A percentile compares a stretch with the other conserved stretches of the same genome.
Conservation (phyloP, 2,797 vertebrate species). For the Pelochelys cantorii region DNA sequence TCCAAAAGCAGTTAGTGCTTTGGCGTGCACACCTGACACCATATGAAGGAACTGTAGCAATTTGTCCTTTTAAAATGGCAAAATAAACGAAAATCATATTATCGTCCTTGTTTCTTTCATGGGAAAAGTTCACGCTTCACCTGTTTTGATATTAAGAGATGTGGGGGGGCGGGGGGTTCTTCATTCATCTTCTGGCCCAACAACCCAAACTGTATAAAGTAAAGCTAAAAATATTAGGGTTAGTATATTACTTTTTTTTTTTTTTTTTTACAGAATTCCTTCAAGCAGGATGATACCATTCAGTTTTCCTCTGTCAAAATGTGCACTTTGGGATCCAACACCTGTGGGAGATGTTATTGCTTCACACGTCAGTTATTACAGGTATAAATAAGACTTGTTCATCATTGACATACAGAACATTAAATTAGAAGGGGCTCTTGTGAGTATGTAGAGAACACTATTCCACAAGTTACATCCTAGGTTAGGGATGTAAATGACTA, state of each 20-base stretch:
- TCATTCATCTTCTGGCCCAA: accelerated
- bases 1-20: background rate
- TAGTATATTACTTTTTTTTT: background rate
- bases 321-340: conserved; percentile 89
- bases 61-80: background rate
- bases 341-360: conserved; percentile 84
- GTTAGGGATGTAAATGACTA: too few relatives aligned
- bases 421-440: background rate
- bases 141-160: background rate
- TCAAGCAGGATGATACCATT: conserved; percentile 80
- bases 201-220: background rate
- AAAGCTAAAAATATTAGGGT: background rate
- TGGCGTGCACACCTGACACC: accelerated
- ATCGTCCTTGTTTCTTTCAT: background rate
- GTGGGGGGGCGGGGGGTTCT: background rate
- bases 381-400: conserved; percentile 77
- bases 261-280: conserved; percentile 60
- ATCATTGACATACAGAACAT: background rate
- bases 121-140: background rate
- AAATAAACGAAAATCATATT: background rate
- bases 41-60: background rate
- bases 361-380: conserved; percentile 87
- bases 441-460: background rate
- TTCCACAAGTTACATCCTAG: background rate
- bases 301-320: conserved; percentile 90